Percentiles rank a stretch among this genome's conserved stretches.
Evolutionary conservation across 2,888 invertebrate genomes (phyloP).

Genomic region (Torymus auratus): DNA sequence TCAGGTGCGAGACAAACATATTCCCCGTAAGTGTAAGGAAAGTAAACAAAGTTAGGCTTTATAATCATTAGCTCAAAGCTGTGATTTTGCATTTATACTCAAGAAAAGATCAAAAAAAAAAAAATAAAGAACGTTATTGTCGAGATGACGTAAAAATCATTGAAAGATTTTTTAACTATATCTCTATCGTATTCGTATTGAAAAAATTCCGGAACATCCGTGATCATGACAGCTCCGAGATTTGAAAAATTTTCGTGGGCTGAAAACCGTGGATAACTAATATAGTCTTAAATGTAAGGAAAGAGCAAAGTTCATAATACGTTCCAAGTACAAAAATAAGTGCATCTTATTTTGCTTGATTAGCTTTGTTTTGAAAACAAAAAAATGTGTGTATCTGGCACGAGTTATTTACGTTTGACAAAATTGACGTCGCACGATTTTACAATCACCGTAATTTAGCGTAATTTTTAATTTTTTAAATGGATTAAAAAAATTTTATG

Average conservation of each 20-base stretch:
- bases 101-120: slow-evolving; percentile 48
- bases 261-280: slow-evolving; percentile 5
- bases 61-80: slow-evolving; percentile 56
- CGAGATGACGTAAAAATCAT: slow-evolving; percentile 47
- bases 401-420: slow-evolving; percentile 14
- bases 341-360: slow-evolving; percentile 13
- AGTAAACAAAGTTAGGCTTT: slow-evolving; percentile 27
- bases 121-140: slow-evolving; percentile 31
- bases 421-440: too few species aligned
- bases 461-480: slow-evolving; percentile 1
- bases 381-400: slow-evolving; percentile 3
- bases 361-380: slow-evolving; percentile 17
- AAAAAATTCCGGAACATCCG: slow-evolving; percentile 6
- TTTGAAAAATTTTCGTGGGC: slow-evolving; percentile 9
- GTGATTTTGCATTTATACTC: slow-evolving; percentile 58
- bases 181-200: slow-evolving; percentile 30
- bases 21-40: slow-evolving; percentile 44
- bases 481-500: slow-evolving; percentile 23
- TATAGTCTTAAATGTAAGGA: slow-evolving; percentile 13
- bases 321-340: slow-evolving; percentile 30
- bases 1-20: slow-evolving; percentile 37
- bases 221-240: slow-evolving; percentile 32
- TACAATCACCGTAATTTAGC: not conserved
- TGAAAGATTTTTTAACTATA: slow-evolving; percentile 31
- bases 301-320: slow-evolving; percentile 27